A percentile compares a stretch with the other conserved stretches of the same genome.
Conservation (phyloP, 2,888 invertebrate species). For the Tetheella fluctuosa region DNA sequence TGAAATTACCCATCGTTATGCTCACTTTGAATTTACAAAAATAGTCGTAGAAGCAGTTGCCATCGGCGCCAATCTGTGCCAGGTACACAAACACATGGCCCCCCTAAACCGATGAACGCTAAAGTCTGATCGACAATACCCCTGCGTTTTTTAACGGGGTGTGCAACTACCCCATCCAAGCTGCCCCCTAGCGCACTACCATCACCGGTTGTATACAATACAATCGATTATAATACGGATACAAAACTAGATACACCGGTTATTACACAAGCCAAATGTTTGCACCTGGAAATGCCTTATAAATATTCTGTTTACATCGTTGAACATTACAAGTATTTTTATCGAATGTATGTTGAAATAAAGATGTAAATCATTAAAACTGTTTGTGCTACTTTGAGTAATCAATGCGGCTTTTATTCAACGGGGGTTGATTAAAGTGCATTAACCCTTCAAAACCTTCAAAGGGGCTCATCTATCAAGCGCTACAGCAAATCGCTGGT, state of each 20-base stretch:
- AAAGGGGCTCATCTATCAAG: constrained; percentile 26
- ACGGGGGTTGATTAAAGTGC: too few relatives aligned
- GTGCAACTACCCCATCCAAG: constrained; percentile 27
- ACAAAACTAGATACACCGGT: constrained; percentile 23
- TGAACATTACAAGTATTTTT: constrained; percentile 5
- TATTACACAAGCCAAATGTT: constrained; percentile 24
- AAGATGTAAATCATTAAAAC: too few relatives aligned
- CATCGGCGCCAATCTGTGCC: background rate
- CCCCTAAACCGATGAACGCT: background rate
- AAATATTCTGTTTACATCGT: constrained; percentile 12
- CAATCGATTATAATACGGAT: constrained; percentile 18
- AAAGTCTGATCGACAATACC: background rate
- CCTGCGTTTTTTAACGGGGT: constrained; percentile 13
- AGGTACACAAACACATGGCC: background rate
- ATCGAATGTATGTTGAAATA: background rate
- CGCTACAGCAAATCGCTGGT: constrained; percentile 15
- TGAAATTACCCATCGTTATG: too few relatives aligned
- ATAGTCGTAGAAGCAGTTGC: background rate
- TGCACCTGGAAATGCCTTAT: constrained; percentile 26
- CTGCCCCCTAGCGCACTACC: constrained; percentile 14
- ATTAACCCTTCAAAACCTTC: constrained; percentile 6
- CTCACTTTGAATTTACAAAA: background rate
- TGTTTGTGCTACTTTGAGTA: too few relatives aligned
- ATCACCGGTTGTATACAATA: constrained; percentile 18
- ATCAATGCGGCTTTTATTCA: too few relatives aligned